Conservation (phyloP, 1,140 invertebrate genomes). For the Pogonomyrmex barbatus region DNA sequence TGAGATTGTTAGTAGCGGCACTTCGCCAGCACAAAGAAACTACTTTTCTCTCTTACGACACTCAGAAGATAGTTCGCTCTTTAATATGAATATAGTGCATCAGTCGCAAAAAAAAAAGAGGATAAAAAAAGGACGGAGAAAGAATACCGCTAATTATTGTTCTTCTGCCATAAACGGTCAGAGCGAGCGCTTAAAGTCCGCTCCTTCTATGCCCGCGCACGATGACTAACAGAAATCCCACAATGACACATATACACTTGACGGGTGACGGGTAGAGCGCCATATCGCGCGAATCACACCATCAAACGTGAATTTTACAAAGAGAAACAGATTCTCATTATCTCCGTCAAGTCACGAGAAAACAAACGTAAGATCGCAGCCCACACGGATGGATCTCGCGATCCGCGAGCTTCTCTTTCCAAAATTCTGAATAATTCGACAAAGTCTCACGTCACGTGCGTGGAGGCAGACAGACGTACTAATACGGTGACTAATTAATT, state of each 20-base stretch:
- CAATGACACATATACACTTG: conserved; percentile 62
- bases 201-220: conserved; percentile 59
- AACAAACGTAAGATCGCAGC: background rate
- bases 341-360: background rate
- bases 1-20: background rate
- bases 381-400: background rate
- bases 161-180: conserved; percentile 8
- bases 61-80: background rate
- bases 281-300: background rate
- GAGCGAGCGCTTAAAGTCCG: conserved; percentile 32
- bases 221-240: conserved; percentile 68
- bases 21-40: background rate
- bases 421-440: background rate
- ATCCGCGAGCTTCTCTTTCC: background rate
- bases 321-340: background rate
- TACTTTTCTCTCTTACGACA: background rate
- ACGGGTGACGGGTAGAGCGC: conserved; percentile 34
- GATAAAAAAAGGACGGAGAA: background rate
- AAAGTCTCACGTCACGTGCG: background rate
- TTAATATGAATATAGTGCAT: background rate
- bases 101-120: background rate
- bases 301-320: background rate
- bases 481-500: conserved; percentile 3
- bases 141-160: conserved; percentile 19
- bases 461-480: background rate